These are phyloP conservation scores for Myotis brandtii DNA, from an alignment of 2,113 vertebrate genomes.

Conservation along the genomic window DNA sequence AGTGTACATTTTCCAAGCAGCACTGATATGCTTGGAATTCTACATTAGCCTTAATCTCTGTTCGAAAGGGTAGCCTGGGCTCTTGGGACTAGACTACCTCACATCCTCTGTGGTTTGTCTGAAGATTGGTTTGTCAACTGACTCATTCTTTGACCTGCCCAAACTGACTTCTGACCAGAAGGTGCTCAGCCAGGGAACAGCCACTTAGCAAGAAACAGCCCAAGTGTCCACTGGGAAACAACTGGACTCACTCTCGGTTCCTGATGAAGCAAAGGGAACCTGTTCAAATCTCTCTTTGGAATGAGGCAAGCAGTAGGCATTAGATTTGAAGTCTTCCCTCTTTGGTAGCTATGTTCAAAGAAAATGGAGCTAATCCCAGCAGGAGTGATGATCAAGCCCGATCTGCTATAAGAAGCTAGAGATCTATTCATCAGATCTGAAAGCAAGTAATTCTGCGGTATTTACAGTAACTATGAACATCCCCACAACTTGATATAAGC, in stretches of 20 bases:
- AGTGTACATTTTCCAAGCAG: slow-evolving; percentile 49
- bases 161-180: slow-evolving; percentile 35
- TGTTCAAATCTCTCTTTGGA: slow-evolving; percentile 28
- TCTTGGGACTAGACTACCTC: background rate
- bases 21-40: slow-evolving; percentile 41
- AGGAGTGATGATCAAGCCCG: background rate
- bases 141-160: background rate
- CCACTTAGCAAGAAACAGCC: background rate
- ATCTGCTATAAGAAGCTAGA: background rate
- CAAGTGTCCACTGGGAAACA: slow-evolving; percentile 16
- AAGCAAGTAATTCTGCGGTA: background rate
- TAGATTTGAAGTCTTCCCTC: slow-evolving; percentile 28
- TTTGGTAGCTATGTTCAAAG: background rate
- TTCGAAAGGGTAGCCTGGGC: background rate
- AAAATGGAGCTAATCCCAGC: background rate
- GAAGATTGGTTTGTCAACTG: background rate
- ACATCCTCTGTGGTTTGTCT: background rate
- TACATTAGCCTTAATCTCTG: background rate
- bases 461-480: background rate
- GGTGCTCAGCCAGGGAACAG: background rate
- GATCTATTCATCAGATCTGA: background rate
- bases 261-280: background rate
- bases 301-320: background rate
- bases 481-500: background rate
- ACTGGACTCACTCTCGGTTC: background rate